A percentile compares a stretch with the other conserved stretches of the same genome.
Evolutionary conservation across 2,888 invertebrate genomes (phyloP).

Genomic region (Marasmarcha lunaedactyla): DNA sequence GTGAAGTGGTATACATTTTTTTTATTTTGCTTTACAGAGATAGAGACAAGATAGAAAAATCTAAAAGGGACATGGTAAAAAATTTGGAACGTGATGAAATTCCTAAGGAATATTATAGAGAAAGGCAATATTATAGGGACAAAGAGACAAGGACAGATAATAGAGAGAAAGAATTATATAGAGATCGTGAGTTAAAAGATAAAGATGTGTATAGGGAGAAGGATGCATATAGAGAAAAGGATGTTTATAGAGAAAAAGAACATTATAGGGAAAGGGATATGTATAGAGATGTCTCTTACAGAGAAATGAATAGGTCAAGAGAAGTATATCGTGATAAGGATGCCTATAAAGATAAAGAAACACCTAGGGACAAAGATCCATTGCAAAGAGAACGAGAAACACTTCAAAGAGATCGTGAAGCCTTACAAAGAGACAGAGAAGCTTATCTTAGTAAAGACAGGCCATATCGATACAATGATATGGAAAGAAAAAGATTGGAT

Average conservation of each 20-base stretch:
- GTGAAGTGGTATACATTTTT: constrained; percentile 1
- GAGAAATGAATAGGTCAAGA: constrained; percentile 30
- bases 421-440: constrained; percentile 37
- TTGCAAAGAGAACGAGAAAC: constrained; percentile 37
- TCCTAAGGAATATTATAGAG: constrained; percentile 59
- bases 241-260: constrained; percentile 52
- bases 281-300: constrained; percentile 38
- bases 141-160: constrained; percentile 33
- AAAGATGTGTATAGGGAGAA: constrained; percentile 46
- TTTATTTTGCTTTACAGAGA: constrained; percentile 37
- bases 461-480: constrained; percentile 46
- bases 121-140: constrained; percentile 48
- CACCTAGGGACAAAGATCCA: constrained; percentile 18
- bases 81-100: constrained; percentile 51
- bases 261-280: constrained; percentile 44
- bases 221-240: constrained; percentile 54
- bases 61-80: constrained; percentile 46
- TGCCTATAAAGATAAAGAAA: constrained; percentile 28
- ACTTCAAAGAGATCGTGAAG: constrained; percentile 31
- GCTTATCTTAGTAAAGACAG: constrained; percentile 41
- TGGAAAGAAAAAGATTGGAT: constrained; percentile 44
- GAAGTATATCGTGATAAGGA: constrained; percentile 48
- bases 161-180: constrained; percentile 42
- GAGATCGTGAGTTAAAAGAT: constrained; percentile 43
- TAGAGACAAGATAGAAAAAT: constrained; percentile 55